These are phyloP conservation scores for Sinella curviseta DNA, from an alignment of 1,140 invertebrate species.

Conservation along the genomic window DNA sequence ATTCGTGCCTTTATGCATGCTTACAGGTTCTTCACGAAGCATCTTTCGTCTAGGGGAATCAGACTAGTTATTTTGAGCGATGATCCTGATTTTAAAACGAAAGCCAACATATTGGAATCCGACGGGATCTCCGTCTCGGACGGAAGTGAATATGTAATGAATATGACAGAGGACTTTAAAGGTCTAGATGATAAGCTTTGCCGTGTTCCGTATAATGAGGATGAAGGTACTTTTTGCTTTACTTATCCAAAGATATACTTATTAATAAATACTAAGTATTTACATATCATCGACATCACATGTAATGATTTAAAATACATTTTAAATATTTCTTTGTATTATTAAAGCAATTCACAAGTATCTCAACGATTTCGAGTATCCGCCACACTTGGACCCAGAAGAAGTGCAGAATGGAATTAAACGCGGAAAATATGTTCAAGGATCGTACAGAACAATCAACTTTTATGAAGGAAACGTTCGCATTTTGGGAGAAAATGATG, in stretches of 20 bases:
- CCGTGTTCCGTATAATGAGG: constrained; percentile 45
- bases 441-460: constrained; percentile 84
- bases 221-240: constrained; percentile 36
- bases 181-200: constrained; percentile 46
- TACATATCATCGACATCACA: too few relatives aligned
- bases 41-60: constrained; percentile 56
- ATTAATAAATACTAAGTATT: too few relatives aligned
- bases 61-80: constrained; percentile 81
- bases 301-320: too few relatives aligned
- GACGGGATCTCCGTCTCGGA: background rate
- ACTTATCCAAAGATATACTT: too few relatives aligned
- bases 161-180: constrained; percentile 37
- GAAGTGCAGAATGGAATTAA: constrained; percentile 78
- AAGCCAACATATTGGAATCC: constrained; percentile 55
- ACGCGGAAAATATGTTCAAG: constrained; percentile 75
- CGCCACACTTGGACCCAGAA: constrained; percentile 76
- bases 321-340: too few relatives aligned
- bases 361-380: constrained; percentile 60
- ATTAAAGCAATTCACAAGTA: constrained; percentile 3
- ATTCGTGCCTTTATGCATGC: constrained; percentile 83
- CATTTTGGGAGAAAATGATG: constrained; percentile 72
- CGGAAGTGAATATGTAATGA: constrained; percentile 40
- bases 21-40: constrained; percentile 76
- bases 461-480: constrained; percentile 90
- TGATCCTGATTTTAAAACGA: constrained; percentile 74